Base-by-base conservation (phyloP, 2,113 vertebrate species). In the Osmerus eperlanus region DNA sequence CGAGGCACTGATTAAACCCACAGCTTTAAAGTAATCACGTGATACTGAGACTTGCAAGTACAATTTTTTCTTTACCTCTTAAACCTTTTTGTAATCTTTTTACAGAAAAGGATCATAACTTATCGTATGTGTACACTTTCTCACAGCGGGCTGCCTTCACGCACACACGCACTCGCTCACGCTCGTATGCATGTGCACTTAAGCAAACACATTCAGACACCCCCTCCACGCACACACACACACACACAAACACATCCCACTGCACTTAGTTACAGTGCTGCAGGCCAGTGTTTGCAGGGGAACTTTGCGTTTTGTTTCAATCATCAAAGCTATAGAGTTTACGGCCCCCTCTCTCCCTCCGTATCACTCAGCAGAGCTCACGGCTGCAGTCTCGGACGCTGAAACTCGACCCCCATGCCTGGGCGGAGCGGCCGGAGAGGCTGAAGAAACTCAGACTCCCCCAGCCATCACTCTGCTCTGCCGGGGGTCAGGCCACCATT, bases 311-410 rank as follows among this genome's bases (percentile, higher is more conserved):
- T 87, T 87, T 83, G 84, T 88, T 82, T 91, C 87, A 92, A 69
- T 88, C 84, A 93, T 87, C 79, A 87, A 87, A 89, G 73, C 73
- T 84, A 88, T 84, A 90, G 85, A 65, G 82, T 88, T 78, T 83
- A 84, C 81, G 74, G 71, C 85, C 55, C 73, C 75, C 72, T 25
- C 68, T 73, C 74, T 68, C 71, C 73, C 71, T 59, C 41, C 70
- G 56, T 65, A 67, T 91, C 90, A 88, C 84, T 90, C 90, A 91
- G 88, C 91, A 75, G 82, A 81, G 78, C 85, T 90, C 92, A 91
- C 56, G 86, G 86, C 12, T 28, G 6, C 61, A 82, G 86, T 83
- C 88, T 89, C 71, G 79, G 86, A 85, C 85, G 74, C 76, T 85
- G 91, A 90, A 92, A 91, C 89, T 90, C 81, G 88, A 86, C 88